Conservation (phyloP, 1,140 invertebrate genomes). For the Leptopilina clavipes region DNA sequence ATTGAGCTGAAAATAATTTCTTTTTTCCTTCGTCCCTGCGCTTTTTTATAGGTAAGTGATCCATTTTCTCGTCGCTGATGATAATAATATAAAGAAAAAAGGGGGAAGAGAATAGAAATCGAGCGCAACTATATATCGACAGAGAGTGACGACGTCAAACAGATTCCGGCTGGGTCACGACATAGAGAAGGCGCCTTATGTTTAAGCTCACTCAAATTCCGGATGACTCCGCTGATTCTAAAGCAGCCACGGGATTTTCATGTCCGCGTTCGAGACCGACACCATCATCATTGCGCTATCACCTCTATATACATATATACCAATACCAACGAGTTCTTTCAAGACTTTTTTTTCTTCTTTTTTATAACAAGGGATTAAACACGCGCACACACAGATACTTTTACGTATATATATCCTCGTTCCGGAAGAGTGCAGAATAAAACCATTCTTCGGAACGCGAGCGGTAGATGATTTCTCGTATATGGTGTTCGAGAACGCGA, state of each 20-base stretch:
- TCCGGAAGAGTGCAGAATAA: slow-evolving; percentile 22
- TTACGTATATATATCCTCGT: neutral
- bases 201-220: slow-evolving; percentile 56
- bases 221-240: slow-evolving; percentile 66
- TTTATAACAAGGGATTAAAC: slow-evolving; percentile 58
- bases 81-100: neutral
- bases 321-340: neutral
- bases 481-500: slow-evolving; percentile 41
- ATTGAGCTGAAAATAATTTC: neutral
- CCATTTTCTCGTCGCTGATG: neutral
- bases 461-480: slow-evolving; percentile 39
- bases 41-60: neutral
- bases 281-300: slow-evolving; percentile 48
- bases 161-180: slow-evolving; percentile 47
- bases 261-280: slow-evolving; percentile 61
- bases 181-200: slow-evolving; percentile 55
- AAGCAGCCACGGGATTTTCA: slow-evolving; percentile 71
- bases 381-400: slow-evolving; percentile 48
- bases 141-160: slow-evolving; percentile 13
- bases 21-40: neutral
- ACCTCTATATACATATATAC: too few relatives aligned
- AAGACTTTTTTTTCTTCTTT: neutral
- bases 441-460: slow-evolving; percentile 18
- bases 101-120: neutral
- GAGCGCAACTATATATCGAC: neutral